phyloP scores from a whole-genome alignment of 2,113 vertebrate species.

The Dipodomys stephensi region DNA sequence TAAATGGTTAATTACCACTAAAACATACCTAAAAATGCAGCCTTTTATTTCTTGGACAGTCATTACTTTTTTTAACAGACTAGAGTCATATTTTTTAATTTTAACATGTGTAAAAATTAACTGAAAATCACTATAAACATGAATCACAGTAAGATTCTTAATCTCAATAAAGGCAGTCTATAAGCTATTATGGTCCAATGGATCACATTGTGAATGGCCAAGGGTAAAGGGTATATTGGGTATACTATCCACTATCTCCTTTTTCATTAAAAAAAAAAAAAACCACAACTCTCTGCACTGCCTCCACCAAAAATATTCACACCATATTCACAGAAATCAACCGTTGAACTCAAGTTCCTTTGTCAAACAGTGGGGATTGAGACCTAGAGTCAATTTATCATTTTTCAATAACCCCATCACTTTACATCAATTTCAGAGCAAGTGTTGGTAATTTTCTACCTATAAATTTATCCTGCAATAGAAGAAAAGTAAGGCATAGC shows the following conservation, averaged over 20 bases:
- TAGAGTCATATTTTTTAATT: conserved; percentile 23
- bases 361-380: neutral
- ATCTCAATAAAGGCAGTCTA: no score
- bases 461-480: neutral
- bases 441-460: neutral
- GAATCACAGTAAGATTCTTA: neutral
- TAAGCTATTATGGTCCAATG: no score
- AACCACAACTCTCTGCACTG: neutral
- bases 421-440: neutral
- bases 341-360: neutral
- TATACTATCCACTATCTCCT: neutral
- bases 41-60: neutral
- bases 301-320: neutral
- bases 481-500: neutral
- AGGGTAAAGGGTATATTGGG: neutral
- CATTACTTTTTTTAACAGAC: neutral
- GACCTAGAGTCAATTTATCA: neutral
- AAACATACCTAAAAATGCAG: conserved; percentile 31
- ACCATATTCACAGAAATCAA: neutral
- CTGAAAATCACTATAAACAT: neutral
- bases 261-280: neutral
- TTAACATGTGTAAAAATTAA: neutral
- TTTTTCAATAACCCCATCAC: neutral
- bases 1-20: neutral
- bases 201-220: neutral